Evolutionary conservation across 2,113 vertebrate species (phyloP), one percentile per base, ranked within the genome.

Genomic region (Leptocoma aspasia): DNA sequence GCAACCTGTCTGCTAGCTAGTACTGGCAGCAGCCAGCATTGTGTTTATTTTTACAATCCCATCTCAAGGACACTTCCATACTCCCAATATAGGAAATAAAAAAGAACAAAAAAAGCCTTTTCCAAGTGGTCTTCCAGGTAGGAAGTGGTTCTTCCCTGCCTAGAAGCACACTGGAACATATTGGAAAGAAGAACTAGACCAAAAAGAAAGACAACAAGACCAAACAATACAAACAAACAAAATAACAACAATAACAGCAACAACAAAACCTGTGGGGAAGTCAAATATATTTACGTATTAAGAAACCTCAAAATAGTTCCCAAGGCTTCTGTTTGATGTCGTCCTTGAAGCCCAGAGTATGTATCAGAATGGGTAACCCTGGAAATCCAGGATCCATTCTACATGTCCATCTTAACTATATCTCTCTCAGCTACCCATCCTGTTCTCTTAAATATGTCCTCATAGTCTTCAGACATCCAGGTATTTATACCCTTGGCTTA

Each of bases 391-490:
- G 27, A 79, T 7, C 5, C 20, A 19, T 47, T 82, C 44, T 52
- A 9, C 11, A 33, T 2, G 3, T 12, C 17, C 5, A 1, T 37
- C 2, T 47, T 49, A 54, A 23, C 13, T 26, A 10, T 16, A 8
- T 20, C 21, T 76, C 19, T 71, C 2, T 1, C 59, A 69, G 21
- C 24, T 83, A 20, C 27, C 15, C 1, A 1, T 15, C 7, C 8
- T 42, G 21, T 75, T 84, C n/a, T 81, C 28, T 31, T 39, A 82
- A 69, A 73, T 0, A 1, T 50, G 18, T 4, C 17, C 78, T 54
- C 45, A 54, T 12, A 41, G 26, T 47, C 50, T 54, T 73, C 45
- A 73, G 30, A 70, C 3, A 9, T 41, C 13, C 27, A 37, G 44
- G 17, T 42, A 21, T 50, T 64, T 35, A 35, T 37, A n/a, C 4